Evolutionary conservation across 2,797 vertebrate genomes (phyloP), one percentile per base, ranked within the genome.

Genomic region (Harpagifer antarcticus): DNA sequence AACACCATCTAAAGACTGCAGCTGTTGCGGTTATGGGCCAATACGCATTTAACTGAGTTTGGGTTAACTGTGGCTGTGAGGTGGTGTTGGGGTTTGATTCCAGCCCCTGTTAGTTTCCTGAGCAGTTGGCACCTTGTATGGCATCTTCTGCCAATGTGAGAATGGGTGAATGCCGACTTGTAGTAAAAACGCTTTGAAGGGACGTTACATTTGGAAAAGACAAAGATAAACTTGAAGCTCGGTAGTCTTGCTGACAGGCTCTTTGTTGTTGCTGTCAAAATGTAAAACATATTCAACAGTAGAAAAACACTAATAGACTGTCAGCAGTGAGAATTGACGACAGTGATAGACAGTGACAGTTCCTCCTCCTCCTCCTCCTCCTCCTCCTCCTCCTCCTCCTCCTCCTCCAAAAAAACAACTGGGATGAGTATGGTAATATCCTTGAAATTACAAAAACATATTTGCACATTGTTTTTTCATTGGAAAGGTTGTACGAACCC

Each of bases 191-290:
- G 33, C 33, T 37, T 37, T 37, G 33, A 37, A 9, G 33, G 8
- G 8, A 7, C 0, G 8, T 37, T 20, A 27, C 3, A 62, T 59
- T 47, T 55, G 70, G 79, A 44, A 37, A 43, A 72, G 27, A 50
- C 2, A 1, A 55, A 50, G 15, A 13, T 12, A 15, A 47, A 20
- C 33, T 0, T 44, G 5, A 8, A 31, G 56, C 68, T 47, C 13
- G 9, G 8, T 27, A 37, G 23, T 42, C 48, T 44, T 5, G 47
- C 16, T 53, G 63, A 62, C 69, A 37, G 52, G 63, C 61, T 10
- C 43, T 23, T 31, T 10, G 27, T 49, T 52, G 31, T n/a, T 9
- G 3, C 53, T 68, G 70, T 53, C 58, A 58, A 45, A 52, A 62
- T 62, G 44, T 44, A 37, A 37, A 37, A 37, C 33, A 37, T 37